Evolutionary conservation across 2,888 invertebrate genomes (phyloP).

Genomic region (Callyntrura guangdongensis): DNA sequence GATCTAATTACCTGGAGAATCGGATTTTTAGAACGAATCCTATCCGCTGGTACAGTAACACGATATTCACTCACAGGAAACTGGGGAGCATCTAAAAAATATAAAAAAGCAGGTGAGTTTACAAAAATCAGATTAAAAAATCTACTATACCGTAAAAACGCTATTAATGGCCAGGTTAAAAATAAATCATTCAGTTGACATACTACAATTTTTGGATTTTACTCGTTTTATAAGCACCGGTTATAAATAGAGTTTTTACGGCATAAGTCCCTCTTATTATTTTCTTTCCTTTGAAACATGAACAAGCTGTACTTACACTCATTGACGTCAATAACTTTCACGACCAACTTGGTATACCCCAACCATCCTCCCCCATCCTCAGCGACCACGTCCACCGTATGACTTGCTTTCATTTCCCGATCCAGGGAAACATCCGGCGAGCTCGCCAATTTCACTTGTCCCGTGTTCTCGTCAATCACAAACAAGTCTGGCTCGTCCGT

Average conservation of each 20-base stretch:
- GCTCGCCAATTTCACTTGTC: slow-evolving; percentile 84
- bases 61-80: slow-evolving; percentile 86
- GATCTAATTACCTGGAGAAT: slow-evolving; percentile 83
- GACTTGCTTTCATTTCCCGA: slow-evolving; percentile 83
- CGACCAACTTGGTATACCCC: slow-evolving; percentile 91
- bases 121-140: too few species aligned
- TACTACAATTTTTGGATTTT: too few species aligned
- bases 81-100: slow-evolving; percentile 75
- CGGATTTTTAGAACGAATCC: slow-evolving; percentile 83
- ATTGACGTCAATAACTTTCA: slow-evolving; percentile 93
- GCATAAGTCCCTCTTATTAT: too few species aligned
- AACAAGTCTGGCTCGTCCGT: slow-evolving; percentile 86
- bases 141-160: too few species aligned
- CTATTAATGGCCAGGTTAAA: too few species aligned
- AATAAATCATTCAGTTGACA: too few species aligned
- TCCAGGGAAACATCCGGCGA: slow-evolving; percentile 83
- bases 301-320: too few species aligned
- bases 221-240: too few species aligned
- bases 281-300: too few species aligned
- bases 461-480: slow-evolving; percentile 86
- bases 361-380: slow-evolving; percentile 93
- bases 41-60: slow-evolving; percentile 86
- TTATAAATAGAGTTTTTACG: too few species aligned
- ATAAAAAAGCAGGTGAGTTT: background rate
- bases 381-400: slow-evolving; percentile 89